Evolutionary conservation across 1,140 invertebrate species (phyloP), one percentile per base, ranked within the genome.

Genomic region (Neodiprion lecontei): DNA sequence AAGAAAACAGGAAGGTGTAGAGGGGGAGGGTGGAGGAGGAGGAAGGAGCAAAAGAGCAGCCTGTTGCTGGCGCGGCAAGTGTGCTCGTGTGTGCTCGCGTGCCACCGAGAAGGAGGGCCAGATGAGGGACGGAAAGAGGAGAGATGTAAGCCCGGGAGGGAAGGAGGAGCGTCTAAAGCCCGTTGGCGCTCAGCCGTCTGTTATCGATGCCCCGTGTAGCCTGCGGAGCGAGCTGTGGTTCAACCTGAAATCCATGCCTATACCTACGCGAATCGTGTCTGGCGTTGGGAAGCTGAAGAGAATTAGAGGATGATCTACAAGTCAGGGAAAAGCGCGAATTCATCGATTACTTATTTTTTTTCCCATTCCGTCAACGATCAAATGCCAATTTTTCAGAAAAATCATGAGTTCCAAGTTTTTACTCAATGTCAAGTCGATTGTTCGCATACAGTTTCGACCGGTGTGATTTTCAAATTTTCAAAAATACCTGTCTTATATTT

Each of bases 1-100:
- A 40, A 40, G 28, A 40, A 40, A 72, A 74, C 71, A 70, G 69
- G 70, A 76, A 76, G 12, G 68, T 17, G 69, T 48, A 53, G 49
- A 68, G 49, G 48, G 66, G 50, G 66, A 67, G 67, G 53, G n/a
- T 10, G 21, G 21, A 21, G 11, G 47, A 70, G 61, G 70, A 70
- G 72, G 74, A 50, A 72, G 72, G 48, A 23, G 65, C 40, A 79
- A 76, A 81, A 77, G 77, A 78, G 79, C 82, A 84, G 85, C 86
- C 86, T 87, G 86, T 87, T 87, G 86, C 86, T 85, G 84, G 75
- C 79, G 83, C 85, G 81, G 81, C 79, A 78, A 79, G 72, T 76
- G 75, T 70, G 74, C 17, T 72, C 75, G 79, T 83, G 78, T 79
- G 79, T 80, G 79, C 21, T 61, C 53, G 70, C 48, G 70, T 68